These are phyloP conservation scores for Apis dorsata DNA, from an alignment of 1,140 invertebrate genomes.

Conservation along the genomic window DNA sequence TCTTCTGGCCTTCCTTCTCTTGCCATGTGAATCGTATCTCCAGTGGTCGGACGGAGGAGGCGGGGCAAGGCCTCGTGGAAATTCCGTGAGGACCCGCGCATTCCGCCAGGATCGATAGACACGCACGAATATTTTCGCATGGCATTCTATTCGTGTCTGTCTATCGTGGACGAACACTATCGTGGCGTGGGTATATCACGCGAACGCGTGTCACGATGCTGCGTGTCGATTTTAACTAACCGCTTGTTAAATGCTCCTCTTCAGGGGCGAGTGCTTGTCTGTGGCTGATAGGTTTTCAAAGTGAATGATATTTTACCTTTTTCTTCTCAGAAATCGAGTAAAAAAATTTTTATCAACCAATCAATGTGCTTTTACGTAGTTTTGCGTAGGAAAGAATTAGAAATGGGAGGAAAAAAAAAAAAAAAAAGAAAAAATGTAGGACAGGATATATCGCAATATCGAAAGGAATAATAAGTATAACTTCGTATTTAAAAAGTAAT, in stretches of 20 bases:
- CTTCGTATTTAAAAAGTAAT: neutral
- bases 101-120: neutral
- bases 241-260: slow-evolving; percentile 6
- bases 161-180: slow-evolving; percentile 1
- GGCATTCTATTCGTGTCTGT: neutral
- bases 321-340: neutral
- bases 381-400: no score
- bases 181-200: neutral
- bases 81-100: slow-evolving; percentile 18
- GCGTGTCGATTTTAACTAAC: neutral
- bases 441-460: no score
- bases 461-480: neutral
- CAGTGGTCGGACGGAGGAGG: neutral
- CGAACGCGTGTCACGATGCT: slow-evolving; percentile 8
- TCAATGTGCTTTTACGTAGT: no score
- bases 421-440: no score
- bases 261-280: neutral
- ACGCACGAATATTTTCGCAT: slow-evolving; percentile 26
- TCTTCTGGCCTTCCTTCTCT: no score
- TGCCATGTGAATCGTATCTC: neutral
- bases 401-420: no score
- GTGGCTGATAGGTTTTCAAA: neutral
- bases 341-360: no score
- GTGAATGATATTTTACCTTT: neutral
- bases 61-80: neutral